Evolutionary conservation across 1,140 invertebrate species (phyloP).

Genomic region (Zaprionus kolodkinae): DNA sequence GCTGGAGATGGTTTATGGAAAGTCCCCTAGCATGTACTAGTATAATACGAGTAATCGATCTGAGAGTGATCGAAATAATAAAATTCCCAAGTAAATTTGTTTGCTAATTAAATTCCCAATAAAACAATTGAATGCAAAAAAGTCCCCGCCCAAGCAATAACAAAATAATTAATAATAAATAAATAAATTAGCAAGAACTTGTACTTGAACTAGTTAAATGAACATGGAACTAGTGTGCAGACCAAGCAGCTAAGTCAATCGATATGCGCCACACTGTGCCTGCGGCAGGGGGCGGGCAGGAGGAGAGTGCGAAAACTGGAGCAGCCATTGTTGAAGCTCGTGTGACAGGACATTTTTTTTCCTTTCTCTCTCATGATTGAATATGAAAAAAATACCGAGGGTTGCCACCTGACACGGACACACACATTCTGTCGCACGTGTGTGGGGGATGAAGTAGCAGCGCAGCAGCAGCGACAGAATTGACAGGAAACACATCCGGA

Average conservation of each 20-base stretch:
- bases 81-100: not conserved
- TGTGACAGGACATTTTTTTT: not conserved
- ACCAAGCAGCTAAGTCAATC: slow-evolving; percentile 18
- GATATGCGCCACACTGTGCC: slow-evolving; percentile 47
- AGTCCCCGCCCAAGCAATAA: too few relatives aligned
- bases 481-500: slow-evolving; percentile 16
- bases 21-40: slow-evolving; percentile 11
- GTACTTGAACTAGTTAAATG: not conserved
- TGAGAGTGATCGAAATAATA: not conserved
- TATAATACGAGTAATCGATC: not conserved
- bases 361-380: not conserved
- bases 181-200: too few relatives aligned
- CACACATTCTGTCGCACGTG: not conserved
- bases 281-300: slow-evolving; percentile 6
- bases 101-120: too few relatives aligned
- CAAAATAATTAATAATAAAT: too few relatives aligned
- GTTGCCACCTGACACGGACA: slow-evolving; percentile 45
- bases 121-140: too few relatives aligned
- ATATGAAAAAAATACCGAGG: slow-evolving; percentile 14
- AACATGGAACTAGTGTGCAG: not conserved
- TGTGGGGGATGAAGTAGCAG: slow-evolving; percentile 36
- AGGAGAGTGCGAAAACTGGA: not conserved
- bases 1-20: slow-evolving; percentile 51
- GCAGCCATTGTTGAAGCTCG: slow-evolving; percentile 8
- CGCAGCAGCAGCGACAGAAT: slow-evolving; percentile 1